phyloP scores from a whole-genome alignment of 2,888 invertebrate species.

The Ornithoptera priamus region DNA sequence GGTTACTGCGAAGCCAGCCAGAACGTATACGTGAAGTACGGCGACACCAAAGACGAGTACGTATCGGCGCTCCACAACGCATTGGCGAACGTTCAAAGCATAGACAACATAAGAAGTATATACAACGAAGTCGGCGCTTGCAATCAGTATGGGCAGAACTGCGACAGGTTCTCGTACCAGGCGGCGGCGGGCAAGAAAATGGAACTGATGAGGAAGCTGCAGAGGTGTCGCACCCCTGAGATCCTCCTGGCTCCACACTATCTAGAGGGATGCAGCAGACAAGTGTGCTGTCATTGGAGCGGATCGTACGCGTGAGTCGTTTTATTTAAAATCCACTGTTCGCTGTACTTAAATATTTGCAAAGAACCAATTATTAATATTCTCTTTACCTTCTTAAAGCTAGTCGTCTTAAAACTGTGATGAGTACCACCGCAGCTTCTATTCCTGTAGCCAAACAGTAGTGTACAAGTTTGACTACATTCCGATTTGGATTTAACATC shows the following conservation, averaged over 20 bases:
- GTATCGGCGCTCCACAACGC: constrained; percentile 56
- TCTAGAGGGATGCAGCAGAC: constrained; percentile 72
- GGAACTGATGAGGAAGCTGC: constrained; percentile 60
- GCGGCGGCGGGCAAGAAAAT: constrained; percentile 72
- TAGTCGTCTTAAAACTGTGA: no score
- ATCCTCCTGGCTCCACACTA: constrained; percentile 88
- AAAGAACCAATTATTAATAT: no score
- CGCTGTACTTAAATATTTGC: no score
- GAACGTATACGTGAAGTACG: constrained; percentile 50
- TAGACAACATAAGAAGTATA: constrained; percentile 56
- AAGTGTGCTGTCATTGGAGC: constrained; percentile 74
- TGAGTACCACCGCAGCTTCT: no score
- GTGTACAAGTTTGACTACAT: no score
- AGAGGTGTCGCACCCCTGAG: constrained; percentile 86
- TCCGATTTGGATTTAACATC: no score
- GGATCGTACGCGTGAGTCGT: constrained; percentile 59
- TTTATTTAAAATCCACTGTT: not conserved
- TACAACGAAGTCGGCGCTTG: constrained; percentile 52
- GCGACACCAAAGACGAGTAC: constrained; percentile 59
- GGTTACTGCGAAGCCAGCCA: constrained; percentile 58
- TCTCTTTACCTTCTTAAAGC: no score
- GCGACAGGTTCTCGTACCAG: constrained; percentile 72
- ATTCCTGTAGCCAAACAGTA: no score
- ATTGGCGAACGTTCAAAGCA: constrained; percentile 53
- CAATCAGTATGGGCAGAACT: constrained; percentile 57